These are phyloP conservation scores for Drosophila borealis DNA, from an alignment of 2,888 invertebrate species.

Conservation along the genomic window DNA sequence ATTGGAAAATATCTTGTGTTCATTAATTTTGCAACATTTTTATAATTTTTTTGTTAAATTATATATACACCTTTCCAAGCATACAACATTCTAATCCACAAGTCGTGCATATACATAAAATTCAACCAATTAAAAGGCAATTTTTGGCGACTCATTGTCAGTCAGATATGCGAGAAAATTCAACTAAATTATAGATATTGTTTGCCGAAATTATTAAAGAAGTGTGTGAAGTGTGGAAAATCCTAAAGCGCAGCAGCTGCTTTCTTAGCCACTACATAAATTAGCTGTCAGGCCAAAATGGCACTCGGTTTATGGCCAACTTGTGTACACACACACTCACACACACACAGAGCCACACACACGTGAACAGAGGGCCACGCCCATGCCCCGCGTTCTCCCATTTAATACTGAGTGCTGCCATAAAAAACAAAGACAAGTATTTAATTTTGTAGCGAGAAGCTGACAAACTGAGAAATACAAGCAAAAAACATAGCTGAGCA, in stretches of 20 bases:
- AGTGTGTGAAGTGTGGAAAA: slow-evolving; percentile 43
- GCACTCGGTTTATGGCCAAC: slow-evolving; percentile 66
- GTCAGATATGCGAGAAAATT: slow-evolving; percentile 3
- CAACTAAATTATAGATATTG: slow-evolving; percentile 70
- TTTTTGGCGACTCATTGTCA: slow-evolving; percentile 17
- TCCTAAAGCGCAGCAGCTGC: slow-evolving; percentile 60
- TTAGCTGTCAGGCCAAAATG: slow-evolving; percentile 79
- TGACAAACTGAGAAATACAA: slow-evolving; percentile 63
- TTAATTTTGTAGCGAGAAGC: slow-evolving; percentile 76
- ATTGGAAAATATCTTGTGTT: background rate
- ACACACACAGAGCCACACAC: background rate
- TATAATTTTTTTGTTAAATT: background rate
- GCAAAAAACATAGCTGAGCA: slow-evolving; percentile 32
- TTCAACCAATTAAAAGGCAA: slow-evolving; percentile 37
- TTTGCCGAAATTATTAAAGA: slow-evolving; percentile 69
- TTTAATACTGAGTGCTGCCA: slow-evolving; percentile 33
- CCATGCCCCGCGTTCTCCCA: slow-evolving; percentile 15
- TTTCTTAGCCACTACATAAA: slow-evolving; percentile 80
- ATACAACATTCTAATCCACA: background rate
- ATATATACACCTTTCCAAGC: slow-evolving; percentile 6
- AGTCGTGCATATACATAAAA: slow-evolving; percentile 1
- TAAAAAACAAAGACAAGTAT: slow-evolving; percentile 75
- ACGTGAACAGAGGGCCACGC: slow-evolving; percentile 34
- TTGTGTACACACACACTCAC: slow-evolving; percentile 37
- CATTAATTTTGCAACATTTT: slow-evolving; percentile 15